These are phyloP conservation scores for Aspidoscelis tigris DNA, from an alignment of 2,113 vertebrate genomes.

Conservation along the genomic window DNA sequence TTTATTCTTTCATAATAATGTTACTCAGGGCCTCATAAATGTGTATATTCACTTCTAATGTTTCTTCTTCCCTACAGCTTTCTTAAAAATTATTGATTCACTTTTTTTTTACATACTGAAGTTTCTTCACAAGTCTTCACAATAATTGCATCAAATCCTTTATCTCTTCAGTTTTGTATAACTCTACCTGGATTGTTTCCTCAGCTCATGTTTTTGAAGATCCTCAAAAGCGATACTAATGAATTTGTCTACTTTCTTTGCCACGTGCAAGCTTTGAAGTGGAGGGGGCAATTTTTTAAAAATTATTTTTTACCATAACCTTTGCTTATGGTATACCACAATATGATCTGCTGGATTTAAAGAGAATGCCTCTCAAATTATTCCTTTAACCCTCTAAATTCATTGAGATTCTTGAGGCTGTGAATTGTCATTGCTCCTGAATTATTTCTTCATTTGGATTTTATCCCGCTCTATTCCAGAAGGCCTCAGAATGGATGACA, in stretches of 20 bases:
- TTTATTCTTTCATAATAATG: neutral
- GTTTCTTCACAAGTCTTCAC: neutral
- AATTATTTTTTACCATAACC: conserved; percentile 3
- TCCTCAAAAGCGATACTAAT: conserved; percentile 29
- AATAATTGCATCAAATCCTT: too few species aligned
- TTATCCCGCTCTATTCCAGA: too few species aligned
- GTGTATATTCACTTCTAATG: neutral
- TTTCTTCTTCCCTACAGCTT: neutral
- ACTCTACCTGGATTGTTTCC: rapidly evolving
- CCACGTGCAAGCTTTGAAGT: conserved; percentile 35
- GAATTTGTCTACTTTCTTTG: conserved; percentile 9
- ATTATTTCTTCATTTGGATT: too few species aligned
- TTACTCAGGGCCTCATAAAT: neutral
- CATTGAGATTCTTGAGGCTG: neutral
- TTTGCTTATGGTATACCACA: neutral
- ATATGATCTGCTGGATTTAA: conserved; percentile 9
- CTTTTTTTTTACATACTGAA: neutral
- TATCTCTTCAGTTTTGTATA: neutral
- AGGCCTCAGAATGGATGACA: too few species aligned
- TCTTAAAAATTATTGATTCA: neutral
- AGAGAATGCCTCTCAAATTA: too few species aligned
- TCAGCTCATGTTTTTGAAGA: conserved; percentile 11
- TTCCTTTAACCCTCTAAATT: too few species aligned
- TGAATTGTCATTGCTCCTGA: neutral
- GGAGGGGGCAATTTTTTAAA: conserved; percentile 29